Evolutionary conservation across 2,113 vertebrate genomes (phyloP), one percentile per base, ranked within the genome.

Genomic region (Tichodroma muraria): DNA sequence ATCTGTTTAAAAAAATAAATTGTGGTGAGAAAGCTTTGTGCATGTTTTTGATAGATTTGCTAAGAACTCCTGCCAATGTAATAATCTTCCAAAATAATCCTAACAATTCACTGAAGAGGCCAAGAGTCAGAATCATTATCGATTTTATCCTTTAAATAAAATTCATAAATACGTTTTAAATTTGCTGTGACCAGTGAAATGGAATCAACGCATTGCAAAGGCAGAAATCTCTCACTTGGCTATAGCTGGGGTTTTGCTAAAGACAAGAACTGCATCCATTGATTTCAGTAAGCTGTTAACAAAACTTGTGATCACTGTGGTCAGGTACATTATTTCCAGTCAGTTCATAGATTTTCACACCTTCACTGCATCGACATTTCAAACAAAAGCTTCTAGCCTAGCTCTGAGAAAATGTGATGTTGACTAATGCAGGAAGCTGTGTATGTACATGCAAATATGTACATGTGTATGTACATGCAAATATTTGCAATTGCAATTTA

Each of bases 81-180:
- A 73, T 77, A 88, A 89, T 65, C 38, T 54, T 85, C 38, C 19
- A 66, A 77, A 93, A 91, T 80, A 95, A 93, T 91, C 79, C 71
- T 85, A 68, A 63, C 71, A 66, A 63, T 70, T 94, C 45, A 66
- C 38, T 16, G 30, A 86, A 79, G 79, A 70, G 40, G 56, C 81
- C 81, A 91, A 91, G 76, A 85, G 22, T 63, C 71, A 85, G 61
- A 88, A 92, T 91, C 42, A 73, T 73, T 88, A 94, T 85, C 69
- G 87, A 94, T 94, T 94, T 95, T 85, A 59, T 82, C 71, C 71
- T 96, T 95, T 94, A 95, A 95, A 83, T 95, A 93, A 93, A 64
- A 89, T 80, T 70, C 59, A 83, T 82, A 56, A 83, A 68, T 94
- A 61, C 3, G 10, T 87, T 96, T 92, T 87, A 85, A 92, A 95